phyloP scores from a whole-genome alignment of 1,140 invertebrate genomes.

The Hestina assimilis region DNA sequence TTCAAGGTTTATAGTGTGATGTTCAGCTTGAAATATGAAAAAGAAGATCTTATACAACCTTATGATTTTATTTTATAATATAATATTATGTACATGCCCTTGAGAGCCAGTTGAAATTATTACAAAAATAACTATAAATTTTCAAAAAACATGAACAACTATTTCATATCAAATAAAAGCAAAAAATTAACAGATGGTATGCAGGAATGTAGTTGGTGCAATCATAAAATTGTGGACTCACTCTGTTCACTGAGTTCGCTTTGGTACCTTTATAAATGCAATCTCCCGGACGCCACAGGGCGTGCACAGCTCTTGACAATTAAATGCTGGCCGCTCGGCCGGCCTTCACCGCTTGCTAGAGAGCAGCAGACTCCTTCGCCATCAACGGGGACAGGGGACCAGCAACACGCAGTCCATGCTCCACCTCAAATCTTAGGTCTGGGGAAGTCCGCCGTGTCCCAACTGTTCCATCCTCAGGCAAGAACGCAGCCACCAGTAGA shows the following conservation, averaged over 20 bases:
- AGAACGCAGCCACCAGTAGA: conserved; percentile 93
- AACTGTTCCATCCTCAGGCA: conserved; percentile 85
- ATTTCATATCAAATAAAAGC: conserved; percentile 37
- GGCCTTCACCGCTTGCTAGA: conserved; percentile 77
- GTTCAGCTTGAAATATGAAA: conserved; percentile 46
- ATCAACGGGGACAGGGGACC: conserved; percentile 89
- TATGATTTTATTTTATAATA: conserved; percentile 57
- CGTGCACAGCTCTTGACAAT: conserved; percentile 40
- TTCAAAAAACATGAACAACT: conserved; percentile 55
- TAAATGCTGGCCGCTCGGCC: conserved; percentile 68
- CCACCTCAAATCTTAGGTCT: conserved; percentile 88
- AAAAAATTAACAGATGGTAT: conserved; percentile 42
- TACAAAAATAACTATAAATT: conserved; percentile 65
- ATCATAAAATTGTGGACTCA: conserved; percentile 49
- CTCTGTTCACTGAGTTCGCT: conserved; percentile 60
- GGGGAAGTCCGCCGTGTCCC: conserved; percentile 77
- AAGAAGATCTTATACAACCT: conserved; percentile 48
- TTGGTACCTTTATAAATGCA: conserved; percentile 69
- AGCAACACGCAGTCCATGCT: conserved; percentile 85
- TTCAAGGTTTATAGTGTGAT: conserved; percentile 42
- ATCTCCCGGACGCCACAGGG: conserved; percentile 32
- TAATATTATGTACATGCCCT: conserved; percentile 59
- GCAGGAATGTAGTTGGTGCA: conserved; percentile 57
- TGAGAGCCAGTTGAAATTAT: conserved; percentile 38
- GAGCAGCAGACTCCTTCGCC: conserved; percentile 85